These are phyloP conservation scores for Mythimna impura DNA, from an alignment of 2,888 invertebrate genomes.

Conservation along the genomic window DNA sequence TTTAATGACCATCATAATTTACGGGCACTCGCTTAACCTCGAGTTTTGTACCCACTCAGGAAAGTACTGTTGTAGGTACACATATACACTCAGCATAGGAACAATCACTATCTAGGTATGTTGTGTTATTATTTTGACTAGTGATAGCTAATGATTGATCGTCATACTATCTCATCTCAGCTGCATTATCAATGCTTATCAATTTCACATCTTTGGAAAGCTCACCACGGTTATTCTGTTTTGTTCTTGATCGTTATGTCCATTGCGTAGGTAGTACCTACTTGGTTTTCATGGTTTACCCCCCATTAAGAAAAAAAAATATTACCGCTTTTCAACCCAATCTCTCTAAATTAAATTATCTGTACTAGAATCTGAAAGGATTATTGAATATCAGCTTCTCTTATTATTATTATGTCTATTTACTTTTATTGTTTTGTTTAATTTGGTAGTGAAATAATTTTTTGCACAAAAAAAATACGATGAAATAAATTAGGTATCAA, in stretches of 20 bases:
- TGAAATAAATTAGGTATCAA: no score
- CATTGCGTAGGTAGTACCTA: no score
- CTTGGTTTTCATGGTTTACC: no score
- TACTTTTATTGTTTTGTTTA: background rate
- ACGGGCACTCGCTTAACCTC: background rate
- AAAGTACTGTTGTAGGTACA: no score
- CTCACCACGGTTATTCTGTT: background rate
- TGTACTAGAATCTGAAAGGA: no score
- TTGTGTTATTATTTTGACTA: slow-evolving; percentile 27
- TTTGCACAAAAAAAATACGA: no score
- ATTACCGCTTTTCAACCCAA: no score
- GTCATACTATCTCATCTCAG: background rate
- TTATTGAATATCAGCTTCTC: no score
- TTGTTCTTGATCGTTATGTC: no score
- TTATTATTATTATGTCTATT: no score
- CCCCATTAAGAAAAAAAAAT: no score
- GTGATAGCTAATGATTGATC: slow-evolving; percentile 17
- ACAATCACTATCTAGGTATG: background rate
- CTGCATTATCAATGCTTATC: background rate
- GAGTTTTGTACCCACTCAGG: background rate
- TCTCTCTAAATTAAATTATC: no score
- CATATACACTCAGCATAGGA: background rate
- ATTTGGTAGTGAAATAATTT: background rate
- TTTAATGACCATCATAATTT: background rate
- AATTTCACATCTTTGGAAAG: slow-evolving; percentile 6